Evolutionary conservation across 2,113 vertebrate species (phyloP).

Genomic region (Myrmophylax atrothorax): DNA sequence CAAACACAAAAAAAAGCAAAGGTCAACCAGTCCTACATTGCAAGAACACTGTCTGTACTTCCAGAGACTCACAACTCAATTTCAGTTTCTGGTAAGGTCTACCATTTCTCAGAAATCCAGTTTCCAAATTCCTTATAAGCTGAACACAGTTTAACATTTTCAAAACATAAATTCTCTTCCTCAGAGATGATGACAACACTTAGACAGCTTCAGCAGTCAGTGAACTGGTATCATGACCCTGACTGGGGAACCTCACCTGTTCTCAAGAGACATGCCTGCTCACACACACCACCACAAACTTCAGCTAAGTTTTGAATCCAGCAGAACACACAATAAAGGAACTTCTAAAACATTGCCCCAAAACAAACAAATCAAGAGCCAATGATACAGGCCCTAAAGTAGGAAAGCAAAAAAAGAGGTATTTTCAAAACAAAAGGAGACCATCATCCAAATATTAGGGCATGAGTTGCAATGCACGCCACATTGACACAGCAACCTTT

Average conservation of each 20-base stretch:
- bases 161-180: neutral
- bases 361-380: neutral
- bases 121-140: neutral
- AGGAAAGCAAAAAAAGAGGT: neutral
- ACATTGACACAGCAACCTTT: neutral
- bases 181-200: neutral
- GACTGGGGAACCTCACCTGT: neutral
- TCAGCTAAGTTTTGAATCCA: neutral
- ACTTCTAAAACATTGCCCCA: neutral
- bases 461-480: neutral
- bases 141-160: neutral
- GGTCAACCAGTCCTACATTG: neutral
- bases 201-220: neutral
- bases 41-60: neutral
- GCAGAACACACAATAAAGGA: neutral
- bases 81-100: neutral
- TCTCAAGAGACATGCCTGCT: neutral
- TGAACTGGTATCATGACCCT: neutral
- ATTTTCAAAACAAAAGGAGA: neutral
- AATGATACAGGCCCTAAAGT: neutral
- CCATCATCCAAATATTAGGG: neutral
- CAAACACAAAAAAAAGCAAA: neutral
- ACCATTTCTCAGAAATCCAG: neutral
- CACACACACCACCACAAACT: rapidly evolving
- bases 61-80: neutral